Evolutionary conservation across 2,888 invertebrate species (phyloP).

Genomic region (Epirrhoe alternata): DNA sequence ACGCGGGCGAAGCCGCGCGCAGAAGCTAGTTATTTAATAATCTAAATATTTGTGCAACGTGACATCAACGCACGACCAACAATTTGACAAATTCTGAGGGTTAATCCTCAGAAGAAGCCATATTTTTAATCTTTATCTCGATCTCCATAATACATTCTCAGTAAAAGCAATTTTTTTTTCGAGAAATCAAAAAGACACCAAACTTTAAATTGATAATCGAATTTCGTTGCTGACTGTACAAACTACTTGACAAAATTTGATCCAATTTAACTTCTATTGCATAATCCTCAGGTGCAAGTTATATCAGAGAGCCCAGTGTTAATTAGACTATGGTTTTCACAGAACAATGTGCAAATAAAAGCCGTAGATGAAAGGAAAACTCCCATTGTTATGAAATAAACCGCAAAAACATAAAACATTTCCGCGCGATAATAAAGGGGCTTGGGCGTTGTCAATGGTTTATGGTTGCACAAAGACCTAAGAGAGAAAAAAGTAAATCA

Average conservation of each 20-base stretch:
- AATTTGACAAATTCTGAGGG: too few species aligned
- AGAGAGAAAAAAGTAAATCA: neutral
- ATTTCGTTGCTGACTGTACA: neutral
- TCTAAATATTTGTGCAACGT: too few species aligned
- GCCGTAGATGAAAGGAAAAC: conserved; percentile 50
- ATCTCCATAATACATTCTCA: too few species aligned
- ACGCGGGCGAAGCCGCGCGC: too few species aligned
- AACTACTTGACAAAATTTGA: neutral
- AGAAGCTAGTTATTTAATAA: too few species aligned
- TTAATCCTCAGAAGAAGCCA: too few species aligned
- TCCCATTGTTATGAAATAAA: conserved; percentile 57
- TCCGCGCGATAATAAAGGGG: conserved; percentile 39
- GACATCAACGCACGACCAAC: too few species aligned
- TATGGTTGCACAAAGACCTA: conserved; percentile 4
- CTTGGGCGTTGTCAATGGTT: conserved; percentile 27
- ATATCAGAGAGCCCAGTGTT: conserved; percentile 7
- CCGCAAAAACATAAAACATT: conserved; percentile 50
- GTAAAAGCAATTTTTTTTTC: too few species aligned
- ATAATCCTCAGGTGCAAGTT: conserved; percentile 23
- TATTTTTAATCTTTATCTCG: too few species aligned
- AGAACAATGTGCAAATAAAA: conserved; percentile 48
- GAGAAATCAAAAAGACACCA: too few species aligned
- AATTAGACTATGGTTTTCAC: conserved; percentile 30
- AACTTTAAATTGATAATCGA: too few species aligned
- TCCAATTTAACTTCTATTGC: conserved; percentile 23